Conservation (phyloP, 2,797 vertebrate species). For the Aldrovandia affinis region DNA sequence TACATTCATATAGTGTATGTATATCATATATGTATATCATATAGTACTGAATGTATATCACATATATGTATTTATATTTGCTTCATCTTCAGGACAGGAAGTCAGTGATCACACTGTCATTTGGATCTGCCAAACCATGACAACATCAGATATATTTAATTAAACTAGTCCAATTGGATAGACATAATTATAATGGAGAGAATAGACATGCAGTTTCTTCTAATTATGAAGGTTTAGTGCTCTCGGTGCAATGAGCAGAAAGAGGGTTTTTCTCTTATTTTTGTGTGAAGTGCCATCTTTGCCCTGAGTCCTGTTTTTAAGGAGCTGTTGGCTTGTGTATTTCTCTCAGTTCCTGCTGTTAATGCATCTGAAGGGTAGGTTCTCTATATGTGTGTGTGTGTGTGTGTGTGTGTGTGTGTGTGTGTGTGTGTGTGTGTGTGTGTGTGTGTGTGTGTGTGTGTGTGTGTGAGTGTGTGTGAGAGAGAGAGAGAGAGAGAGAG, state of each 20-base stretch:
- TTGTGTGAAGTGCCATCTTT: not conserved
- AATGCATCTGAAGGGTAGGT: not conserved
- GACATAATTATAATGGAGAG: not conserved
- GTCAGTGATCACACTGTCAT: not conserved
- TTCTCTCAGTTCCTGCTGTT: too few relatives aligned
- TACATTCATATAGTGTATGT: too few relatives aligned
- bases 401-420: not conserved
- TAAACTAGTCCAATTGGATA: not conserved
- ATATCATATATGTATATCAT: not conserved
- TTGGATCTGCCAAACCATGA: not conserved
- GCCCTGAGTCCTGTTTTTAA: not conserved
- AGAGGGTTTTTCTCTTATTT: not conserved
- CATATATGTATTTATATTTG: not conserved
- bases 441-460: not conserved
- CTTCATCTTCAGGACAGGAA: not conserved
- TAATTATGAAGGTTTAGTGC: not conserved
- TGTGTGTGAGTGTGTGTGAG: not conserved
- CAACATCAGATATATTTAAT: conserved; percentile 1
- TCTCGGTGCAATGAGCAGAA: not conserved
- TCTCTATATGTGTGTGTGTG: not conserved
- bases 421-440: not conserved
- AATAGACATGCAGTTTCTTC: not conserved
- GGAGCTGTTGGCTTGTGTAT: not conserved
- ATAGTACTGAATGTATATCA: not conserved
- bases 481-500: not conserved